Conservation (phyloP, 2,113 vertebrate genomes). For the Prunella himalayana region DNA sequence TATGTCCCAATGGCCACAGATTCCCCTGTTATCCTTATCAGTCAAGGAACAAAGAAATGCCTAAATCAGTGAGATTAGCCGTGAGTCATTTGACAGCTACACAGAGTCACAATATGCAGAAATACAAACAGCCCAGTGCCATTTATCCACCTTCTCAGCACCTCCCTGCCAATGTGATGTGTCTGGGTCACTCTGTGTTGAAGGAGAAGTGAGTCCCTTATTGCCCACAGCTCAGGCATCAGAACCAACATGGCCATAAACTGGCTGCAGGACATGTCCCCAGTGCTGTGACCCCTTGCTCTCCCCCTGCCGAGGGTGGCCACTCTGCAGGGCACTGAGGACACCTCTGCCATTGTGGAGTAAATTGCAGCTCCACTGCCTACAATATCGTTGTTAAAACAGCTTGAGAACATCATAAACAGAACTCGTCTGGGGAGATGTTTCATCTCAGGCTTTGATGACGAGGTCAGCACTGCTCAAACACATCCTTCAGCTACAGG, state of each 20-base stretch:
- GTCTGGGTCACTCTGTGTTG: neutral
- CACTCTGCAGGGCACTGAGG: neutral
- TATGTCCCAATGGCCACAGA: neutral
- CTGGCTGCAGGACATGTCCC: neutral
- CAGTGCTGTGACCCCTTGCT: neutral
- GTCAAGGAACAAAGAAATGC: neutral
- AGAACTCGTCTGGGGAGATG: neutral
- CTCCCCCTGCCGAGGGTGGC: neutral
- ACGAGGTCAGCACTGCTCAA: neutral
- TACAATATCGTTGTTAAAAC: rapidly evolving
- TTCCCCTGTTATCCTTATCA: neutral
- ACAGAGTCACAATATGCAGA: neutral
- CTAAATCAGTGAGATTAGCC: neutral
- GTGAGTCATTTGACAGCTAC: neutral
- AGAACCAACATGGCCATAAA: neutral
- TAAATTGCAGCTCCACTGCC: neutral
- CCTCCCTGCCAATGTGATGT: rapidly evolving
- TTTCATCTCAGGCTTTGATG: neutral
- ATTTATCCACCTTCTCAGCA: neutral
- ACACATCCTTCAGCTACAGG: neutral
- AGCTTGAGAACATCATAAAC: neutral
- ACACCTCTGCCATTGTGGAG: neutral
- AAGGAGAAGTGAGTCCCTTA: neutral
- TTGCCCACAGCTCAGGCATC: neutral
- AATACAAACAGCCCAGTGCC: neutral